Evolutionary conservation across 2,797 vertebrate species (phyloP).

Genomic region (Trichosurus vulpecula): DNA sequence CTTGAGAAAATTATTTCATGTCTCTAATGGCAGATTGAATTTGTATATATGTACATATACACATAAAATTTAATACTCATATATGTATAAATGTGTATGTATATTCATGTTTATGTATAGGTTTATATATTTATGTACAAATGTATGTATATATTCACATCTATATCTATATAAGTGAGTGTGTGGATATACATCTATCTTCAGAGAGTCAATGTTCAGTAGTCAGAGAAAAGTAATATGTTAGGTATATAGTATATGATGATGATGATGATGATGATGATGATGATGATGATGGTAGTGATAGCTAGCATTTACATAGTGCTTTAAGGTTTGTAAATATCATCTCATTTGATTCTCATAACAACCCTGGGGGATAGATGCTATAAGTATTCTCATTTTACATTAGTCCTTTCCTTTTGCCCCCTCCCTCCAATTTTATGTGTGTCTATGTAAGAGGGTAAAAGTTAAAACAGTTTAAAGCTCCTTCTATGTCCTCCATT

Average conservation of each 20-base stretch:
- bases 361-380: background rate
- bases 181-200: background rate
- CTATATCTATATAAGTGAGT: background rate
- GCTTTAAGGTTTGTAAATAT: background rate
- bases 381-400: background rate
- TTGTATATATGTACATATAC: background rate
- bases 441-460: background rate
- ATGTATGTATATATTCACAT: background rate
- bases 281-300: background rate
- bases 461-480: background rate
- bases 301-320: background rate
- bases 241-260: background rate
- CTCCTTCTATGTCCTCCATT: background rate
- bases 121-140: background rate
- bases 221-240: background rate
- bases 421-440: background rate
- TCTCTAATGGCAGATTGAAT: conserved; percentile 2
- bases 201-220: background rate
- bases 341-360: background rate
- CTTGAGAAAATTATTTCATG: conserved; percentile 8
- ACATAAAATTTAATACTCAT: too few species aligned
- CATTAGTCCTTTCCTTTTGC: background rate
- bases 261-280: background rate
- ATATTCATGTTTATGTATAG: background rate
- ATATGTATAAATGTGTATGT: too few species aligned